Evolutionary conservation across 2,888 invertebrate genomes (phyloP), one percentile per base, ranked within the genome.

Genomic region (Dryococelus australis): DNA sequence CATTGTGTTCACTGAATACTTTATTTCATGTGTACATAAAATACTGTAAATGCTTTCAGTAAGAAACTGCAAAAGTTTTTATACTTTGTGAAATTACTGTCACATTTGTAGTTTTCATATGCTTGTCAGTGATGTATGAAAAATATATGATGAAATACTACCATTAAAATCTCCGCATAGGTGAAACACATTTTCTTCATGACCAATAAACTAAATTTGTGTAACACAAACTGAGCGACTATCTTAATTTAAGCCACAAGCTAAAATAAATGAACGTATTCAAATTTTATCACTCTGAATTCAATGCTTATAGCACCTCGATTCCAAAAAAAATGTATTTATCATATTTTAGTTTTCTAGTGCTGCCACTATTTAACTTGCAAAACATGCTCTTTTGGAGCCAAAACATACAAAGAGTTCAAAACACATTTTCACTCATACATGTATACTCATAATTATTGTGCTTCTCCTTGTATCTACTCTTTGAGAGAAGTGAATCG

Each of bases 401-500:
- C 47, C 47, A 47, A 35, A 47, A 47, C 47, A 47, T 47, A 47
- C 47, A 47, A 5, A 47, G 16, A 35, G 16, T 47, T 47, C 47
- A 47, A 47, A 3, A 47, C 47, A 47, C 10, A 47, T 47, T 10
- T 47, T 47, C 47, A 47, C 47, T 47, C 47, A 47, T 47, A 13
- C 47, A 47, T 47, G 47, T 16, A 47, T 16, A 47, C 47, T 5
- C 10, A 13, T 47, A 47, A 47, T 47, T 47, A 47, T 47, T 47
- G 47, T 47, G 16, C 4, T 47, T 47, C 47, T 47, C 47, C 47
- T 47, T 6, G 47, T 47, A 13, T 13, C 47, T 65, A 88, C 86
- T 90, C 89, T 84, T 90, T 90, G 53, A 89, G 86, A n/a, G 89
- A 88, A 8, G 90, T 90, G 83, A 90, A 89, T 80, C 89, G 86